phyloP scores from a whole-genome alignment of 2,113 vertebrate genomes.

The Oreochromis tanganicae region DNA sequence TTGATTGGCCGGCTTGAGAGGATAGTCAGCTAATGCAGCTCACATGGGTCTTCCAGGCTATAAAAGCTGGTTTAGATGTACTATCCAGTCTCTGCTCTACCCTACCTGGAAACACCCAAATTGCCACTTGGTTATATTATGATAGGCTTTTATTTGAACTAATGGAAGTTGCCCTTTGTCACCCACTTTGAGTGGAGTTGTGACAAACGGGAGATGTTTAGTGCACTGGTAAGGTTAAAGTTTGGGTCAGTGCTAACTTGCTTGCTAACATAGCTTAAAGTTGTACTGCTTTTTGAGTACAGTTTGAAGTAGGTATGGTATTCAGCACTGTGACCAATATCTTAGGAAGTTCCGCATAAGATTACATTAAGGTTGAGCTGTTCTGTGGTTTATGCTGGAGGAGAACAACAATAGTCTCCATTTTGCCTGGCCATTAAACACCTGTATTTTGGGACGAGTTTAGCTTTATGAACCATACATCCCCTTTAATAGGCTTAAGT shows the following conservation, averaged over 20 bases:
- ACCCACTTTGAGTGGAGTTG: not conserved
- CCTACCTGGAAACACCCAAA: not conserved
- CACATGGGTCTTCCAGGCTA: not conserved
- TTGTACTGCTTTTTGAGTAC: not conserved
- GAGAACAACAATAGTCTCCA: not conserved
- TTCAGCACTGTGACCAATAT: not conserved
- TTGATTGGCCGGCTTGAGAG: rapidly evolving
- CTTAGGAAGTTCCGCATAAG: not conserved
- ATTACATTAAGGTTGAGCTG: not conserved
- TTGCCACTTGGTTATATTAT: not conserved
- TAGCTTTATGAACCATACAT: not conserved
- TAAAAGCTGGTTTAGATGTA: not conserved
- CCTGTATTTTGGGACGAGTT: not conserved
- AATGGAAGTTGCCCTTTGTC: not conserved
- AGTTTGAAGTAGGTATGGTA: not conserved
- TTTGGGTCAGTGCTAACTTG: not conserved
- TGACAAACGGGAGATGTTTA: not conserved
- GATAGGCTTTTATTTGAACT: not conserved
- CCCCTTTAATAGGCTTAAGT: not conserved
- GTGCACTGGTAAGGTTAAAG: not conserved
- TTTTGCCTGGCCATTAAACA: not conserved
- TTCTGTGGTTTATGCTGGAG: not conserved
- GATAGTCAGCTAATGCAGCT: rapidly evolving
- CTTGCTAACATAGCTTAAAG: not conserved
- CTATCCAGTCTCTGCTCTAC: not conserved